phyloP scores from a whole-genome alignment of 1,140 invertebrate species.

The Plutomurus gul region DNA sequence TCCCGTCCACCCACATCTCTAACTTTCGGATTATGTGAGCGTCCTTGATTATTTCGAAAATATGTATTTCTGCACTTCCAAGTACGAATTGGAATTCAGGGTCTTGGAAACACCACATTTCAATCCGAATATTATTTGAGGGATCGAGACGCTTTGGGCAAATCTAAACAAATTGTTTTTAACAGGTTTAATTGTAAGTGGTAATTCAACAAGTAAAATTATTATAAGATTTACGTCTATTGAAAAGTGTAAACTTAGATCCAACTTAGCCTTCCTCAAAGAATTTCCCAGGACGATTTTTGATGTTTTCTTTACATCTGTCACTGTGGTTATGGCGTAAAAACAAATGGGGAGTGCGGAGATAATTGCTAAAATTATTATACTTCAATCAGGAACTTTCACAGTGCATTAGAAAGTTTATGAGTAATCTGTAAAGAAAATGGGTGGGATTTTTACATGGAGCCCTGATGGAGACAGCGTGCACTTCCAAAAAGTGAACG shows the following conservation, averaged over 20 bases:
- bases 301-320: neutral
- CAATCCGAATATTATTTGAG: neutral
- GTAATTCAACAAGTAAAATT: neutral
- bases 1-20: neutral
- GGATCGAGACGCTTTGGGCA: neutral
- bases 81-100: neutral
- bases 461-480: neutral
- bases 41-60: neutral
- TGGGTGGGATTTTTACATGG: too few species aligned
- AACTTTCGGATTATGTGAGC: neutral
- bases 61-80: neutral
- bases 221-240: neutral
- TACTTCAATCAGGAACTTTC: too few species aligned
- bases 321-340: neutral
- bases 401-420: too few species aligned
- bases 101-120: constrained; percentile 7
- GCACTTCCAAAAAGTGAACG: neutral
- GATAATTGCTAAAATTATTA: neutral
- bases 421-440: too few species aligned
- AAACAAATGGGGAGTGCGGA: neutral
- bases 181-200: neutral
- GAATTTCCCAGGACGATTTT: neutral
- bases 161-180: neutral
- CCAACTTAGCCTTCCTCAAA: neutral
- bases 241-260: neutral